A percentile compares a stretch with the other conserved stretches of the same genome.
Evolutionary conservation across 2,888 invertebrate genomes (phyloP).

Genomic region (Branchellion lobata): DNA sequence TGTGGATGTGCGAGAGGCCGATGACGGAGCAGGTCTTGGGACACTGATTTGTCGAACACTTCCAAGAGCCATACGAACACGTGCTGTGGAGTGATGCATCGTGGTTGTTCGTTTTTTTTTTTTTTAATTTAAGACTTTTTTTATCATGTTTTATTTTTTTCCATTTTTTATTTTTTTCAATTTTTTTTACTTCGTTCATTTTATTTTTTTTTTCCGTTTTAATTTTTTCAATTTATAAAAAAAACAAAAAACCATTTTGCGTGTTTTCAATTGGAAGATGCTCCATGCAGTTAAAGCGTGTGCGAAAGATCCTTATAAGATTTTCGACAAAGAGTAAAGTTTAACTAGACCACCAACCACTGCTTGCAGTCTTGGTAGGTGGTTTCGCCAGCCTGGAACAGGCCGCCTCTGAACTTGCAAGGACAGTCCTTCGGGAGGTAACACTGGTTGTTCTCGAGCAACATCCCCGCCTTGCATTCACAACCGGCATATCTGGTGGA

Average conservation of each 20-base stretch:
- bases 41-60: conserved; percentile 15
- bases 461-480: conserved; percentile 26
- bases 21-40: conserved; percentile 35
- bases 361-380: conserved; percentile 18
- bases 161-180: background rate
- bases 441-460: conserved; percentile 12
- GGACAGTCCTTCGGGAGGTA: conserved; percentile 28
- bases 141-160: too few relatives aligned
- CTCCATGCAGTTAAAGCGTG: too few relatives aligned
- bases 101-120: too few relatives aligned
- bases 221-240: too few relatives aligned
- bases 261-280: too few relatives aligned
- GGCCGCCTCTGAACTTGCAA: background rate
- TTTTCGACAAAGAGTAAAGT: background rate
- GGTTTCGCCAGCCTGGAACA: background rate
- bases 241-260: too few relatives aligned
- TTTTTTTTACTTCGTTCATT: background rate
- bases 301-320: too few relatives aligned
- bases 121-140: too few relatives aligned
- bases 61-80: conserved; percentile 32
- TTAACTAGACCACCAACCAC: conserved; percentile 30
- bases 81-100: background rate
- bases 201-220: background rate
- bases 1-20: conserved; percentile 23
- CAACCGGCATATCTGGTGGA: conserved; percentile 24